Base-by-base conservation (phyloP, 2,888 invertebrate species). In the Lepidochitona cinerea region DNA sequence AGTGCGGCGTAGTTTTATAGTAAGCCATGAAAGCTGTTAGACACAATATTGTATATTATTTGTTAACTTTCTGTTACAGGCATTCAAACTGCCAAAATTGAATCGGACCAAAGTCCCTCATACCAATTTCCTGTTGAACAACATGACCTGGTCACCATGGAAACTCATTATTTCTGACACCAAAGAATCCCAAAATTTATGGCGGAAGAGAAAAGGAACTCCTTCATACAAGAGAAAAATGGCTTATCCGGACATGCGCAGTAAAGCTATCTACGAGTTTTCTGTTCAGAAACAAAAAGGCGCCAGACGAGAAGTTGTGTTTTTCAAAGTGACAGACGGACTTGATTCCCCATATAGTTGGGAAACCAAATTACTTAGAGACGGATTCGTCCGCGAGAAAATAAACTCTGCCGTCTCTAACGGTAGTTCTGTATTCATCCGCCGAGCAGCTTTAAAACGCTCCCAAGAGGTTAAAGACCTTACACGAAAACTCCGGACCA, bases 121-220 rank as follows among this genome's bases (percentile, higher is more conserved):
- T 29, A 71, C 71, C 18, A 80, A 83, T 67, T 84, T 83, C 65
- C 53, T 76, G 65, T 66, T 84, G n/a, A 78, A 75, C 23, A 75
- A 75, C 12, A 37, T 78, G 32, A 65, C 64, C 9, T 84, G 84
- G 84, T 80, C 82, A 9, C 70, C 68, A 53, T 84, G 82, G 84
- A 35, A 78, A 54, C 59, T 79, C 35, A 78, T 59, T n/a, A 73
- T 81, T 14, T 66, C 76, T 32, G n/a, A 14, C 26, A 29, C 35
- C 59, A 59, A 23, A 14, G 59, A 59, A 12, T 1, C 59, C 23
- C 12, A 23, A 32, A 18, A 12, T 14, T 32, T 14, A 26, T 59
- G 59, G 59, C 23, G 59, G 32, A 59, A 59, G 32, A 23, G 59
- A 9, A 59, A 59, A 4, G 59, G 59, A 18, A 59, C 59, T 3